Conservation (phyloP, 2,888 invertebrate genomes). For the Dendrolimus pini region DNA sequence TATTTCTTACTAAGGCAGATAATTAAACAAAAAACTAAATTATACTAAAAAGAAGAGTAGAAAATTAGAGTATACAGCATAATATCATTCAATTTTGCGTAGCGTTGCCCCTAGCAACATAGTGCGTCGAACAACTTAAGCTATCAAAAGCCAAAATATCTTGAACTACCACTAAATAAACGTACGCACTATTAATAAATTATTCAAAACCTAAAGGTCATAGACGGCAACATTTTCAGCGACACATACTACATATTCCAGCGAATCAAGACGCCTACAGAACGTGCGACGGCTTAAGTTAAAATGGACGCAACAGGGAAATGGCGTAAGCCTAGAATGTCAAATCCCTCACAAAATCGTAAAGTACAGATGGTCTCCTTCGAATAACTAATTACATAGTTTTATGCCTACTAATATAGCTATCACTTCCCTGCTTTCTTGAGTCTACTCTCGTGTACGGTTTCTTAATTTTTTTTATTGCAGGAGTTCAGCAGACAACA, state of each 20-base stretch:
- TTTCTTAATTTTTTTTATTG: too few relatives aligned
- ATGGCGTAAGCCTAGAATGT: neutral
- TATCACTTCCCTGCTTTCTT: too few relatives aligned
- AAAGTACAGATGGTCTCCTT: too few relatives aligned
- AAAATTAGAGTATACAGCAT: neutral
- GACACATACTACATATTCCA: neutral
- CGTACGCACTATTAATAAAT: slow-evolving; percentile 3
- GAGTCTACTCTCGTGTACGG: too few relatives aligned
- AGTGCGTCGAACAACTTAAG: slow-evolving; percentile 36
- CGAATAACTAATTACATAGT: too few relatives aligned
- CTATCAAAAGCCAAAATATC: slow-evolving; percentile 10
- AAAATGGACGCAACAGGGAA: neutral
- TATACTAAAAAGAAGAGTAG: too few relatives aligned
- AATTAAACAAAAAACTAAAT: too few relatives aligned
- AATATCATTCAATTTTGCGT: slow-evolving; percentile 39
- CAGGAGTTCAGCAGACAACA: too few relatives aligned
- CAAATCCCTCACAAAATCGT: neutral
- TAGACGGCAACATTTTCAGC: neutral
- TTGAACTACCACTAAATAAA: slow-evolving; percentile 8
- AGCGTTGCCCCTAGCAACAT: slow-evolving; percentile 53
- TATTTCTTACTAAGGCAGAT: too few relatives aligned
- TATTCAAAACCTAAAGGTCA: neutral
- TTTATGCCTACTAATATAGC: too few relatives aligned
- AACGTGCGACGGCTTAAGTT: neutral
- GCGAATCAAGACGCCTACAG: neutral